A percentile compares a stretch with the other conserved stretches of the same genome.
phyloP scores from a whole-genome alignment of 2,888 invertebrate genomes.

The Petrolisthes manimaculis region DNA sequence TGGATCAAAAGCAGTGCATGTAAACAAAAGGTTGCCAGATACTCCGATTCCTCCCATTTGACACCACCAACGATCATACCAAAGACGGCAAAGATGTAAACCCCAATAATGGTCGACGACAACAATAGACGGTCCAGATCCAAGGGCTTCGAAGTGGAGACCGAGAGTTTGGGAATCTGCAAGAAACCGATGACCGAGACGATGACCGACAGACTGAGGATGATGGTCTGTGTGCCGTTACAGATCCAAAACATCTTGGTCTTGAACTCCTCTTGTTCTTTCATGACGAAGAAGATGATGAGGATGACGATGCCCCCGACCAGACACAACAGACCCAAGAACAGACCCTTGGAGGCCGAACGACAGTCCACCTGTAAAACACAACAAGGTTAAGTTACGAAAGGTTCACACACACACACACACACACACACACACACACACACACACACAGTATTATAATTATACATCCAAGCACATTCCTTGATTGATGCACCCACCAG shows the following conservation, averaged over 20 bases:
- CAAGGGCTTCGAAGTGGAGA: constrained; percentile 69
- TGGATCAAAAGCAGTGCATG: constrained; percentile 72
- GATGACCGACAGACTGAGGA: constrained; percentile 71
- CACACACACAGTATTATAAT: background rate
- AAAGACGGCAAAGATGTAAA: constrained; percentile 72
- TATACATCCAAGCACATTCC: background rate
- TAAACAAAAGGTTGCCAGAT: constrained; percentile 71
- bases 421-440: constrained; percentile 28
- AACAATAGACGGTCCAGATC: constrained; percentile 71
- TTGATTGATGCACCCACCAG: background rate
- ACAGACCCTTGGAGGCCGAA: constrained; percentile 74
- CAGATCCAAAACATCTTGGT: constrained; percentile 73
- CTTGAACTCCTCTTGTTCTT: constrained; percentile 73
- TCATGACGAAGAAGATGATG: constrained; percentile 74
- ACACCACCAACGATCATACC: constrained; percentile 71
- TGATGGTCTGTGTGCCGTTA: constrained; percentile 71
- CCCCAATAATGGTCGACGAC: constrained; percentile 72
- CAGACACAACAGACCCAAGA: constrained; percentile 73
- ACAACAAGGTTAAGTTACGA: background rate
- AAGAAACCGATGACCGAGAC: constrained; percentile 71
- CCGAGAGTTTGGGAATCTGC: constrained; percentile 72
- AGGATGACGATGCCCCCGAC: constrained; percentile 74
- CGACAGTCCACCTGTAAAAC: constrained; percentile 71
- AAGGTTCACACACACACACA: background rate
- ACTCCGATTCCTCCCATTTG: constrained; percentile 68